Conservation (phyloP, 2,113 vertebrate species). For the Mungos mungo region DNA sequence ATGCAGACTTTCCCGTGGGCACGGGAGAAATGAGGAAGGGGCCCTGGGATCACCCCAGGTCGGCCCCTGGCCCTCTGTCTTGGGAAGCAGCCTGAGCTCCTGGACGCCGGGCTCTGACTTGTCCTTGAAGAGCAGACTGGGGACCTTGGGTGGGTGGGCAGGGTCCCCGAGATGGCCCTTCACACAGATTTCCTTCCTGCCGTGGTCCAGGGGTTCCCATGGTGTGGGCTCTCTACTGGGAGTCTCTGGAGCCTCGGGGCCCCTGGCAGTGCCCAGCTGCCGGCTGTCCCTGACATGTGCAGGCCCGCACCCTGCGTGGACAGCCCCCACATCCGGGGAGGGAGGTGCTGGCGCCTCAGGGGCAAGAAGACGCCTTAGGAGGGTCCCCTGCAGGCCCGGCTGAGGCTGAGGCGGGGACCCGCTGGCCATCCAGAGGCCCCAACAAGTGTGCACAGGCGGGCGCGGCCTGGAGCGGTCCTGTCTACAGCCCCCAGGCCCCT, state of each 20-base stretch:
- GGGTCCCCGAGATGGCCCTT: accelerated
- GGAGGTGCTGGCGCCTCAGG: too few species aligned
- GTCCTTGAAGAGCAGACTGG: accelerated
- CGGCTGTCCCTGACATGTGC: accelerated
- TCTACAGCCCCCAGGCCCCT: too few species aligned
- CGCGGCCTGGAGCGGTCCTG: accelerated
- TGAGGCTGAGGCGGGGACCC: too few species aligned
- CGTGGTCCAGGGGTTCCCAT: accelerated
- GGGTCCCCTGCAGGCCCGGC: background rate
- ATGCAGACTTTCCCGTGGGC: background rate
- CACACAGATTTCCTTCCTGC: too few species aligned
- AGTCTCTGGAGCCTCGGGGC: accelerated
- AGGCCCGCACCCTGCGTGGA: accelerated
- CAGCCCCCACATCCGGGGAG: too few species aligned
- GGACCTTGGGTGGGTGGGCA: accelerated
- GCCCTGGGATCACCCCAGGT: accelerated
- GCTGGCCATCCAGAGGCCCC: background rate
- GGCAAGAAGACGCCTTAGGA: background rate
- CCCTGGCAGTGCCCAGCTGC: accelerated
- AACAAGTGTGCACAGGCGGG: background rate
- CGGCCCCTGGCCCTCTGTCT: background rate
- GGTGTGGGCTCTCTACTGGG: accelerated
- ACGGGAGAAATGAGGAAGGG: background rate
- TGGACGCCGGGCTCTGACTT: accelerated
- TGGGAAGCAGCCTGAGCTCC: accelerated